phyloP scores from a whole-genome alignment of 1,140 invertebrate species.

The Psix sp. region DNA sequence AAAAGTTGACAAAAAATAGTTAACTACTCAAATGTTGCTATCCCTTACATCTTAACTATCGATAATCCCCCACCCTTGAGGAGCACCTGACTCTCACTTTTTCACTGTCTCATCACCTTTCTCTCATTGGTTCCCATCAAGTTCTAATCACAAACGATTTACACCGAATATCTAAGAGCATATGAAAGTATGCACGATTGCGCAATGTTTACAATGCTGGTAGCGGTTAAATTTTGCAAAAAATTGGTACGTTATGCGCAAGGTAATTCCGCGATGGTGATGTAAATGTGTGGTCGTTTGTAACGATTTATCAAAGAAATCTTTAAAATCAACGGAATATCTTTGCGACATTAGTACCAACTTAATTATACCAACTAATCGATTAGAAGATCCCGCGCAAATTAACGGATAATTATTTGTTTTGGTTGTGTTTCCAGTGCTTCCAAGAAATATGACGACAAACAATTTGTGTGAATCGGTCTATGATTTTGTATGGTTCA shows the following conservation, averaged over 20 bases:
- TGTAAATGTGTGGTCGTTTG: conserved; percentile 18
- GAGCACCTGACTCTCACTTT: conserved; percentile 24
- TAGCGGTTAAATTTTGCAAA: conserved; percentile 17
- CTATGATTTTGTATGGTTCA: too few relatives aligned
- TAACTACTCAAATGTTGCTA: conserved; percentile 9
- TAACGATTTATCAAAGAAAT: not conserved
- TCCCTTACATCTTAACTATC: not conserved
- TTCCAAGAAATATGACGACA: too few relatives aligned
- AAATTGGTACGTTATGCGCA: conserved; percentile 21
- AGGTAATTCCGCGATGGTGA: conserved; percentile 20
- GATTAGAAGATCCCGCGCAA: too few relatives aligned
- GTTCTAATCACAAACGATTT: conserved; percentile 31
- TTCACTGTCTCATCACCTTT: conserved; percentile 28
- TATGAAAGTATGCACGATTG: conserved; percentile 26
- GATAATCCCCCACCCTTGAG: not conserved
- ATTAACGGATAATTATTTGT: too few relatives aligned
- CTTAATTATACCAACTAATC: too few relatives aligned
- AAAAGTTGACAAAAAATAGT: not conserved
- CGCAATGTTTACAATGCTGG: conserved; percentile 37
- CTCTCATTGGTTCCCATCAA: conserved; percentile 29
- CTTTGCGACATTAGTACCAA: not conserved
- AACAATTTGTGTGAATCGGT: too few relatives aligned
- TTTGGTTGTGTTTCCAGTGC: too few relatives aligned
- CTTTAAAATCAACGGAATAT: not conserved
- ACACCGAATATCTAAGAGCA: conserved; percentile 14